These are phyloP conservation scores for Pogonocichla stellata DNA, from an alignment of 2,113 vertebrate genomes.

Conservation along the genomic window DNA sequence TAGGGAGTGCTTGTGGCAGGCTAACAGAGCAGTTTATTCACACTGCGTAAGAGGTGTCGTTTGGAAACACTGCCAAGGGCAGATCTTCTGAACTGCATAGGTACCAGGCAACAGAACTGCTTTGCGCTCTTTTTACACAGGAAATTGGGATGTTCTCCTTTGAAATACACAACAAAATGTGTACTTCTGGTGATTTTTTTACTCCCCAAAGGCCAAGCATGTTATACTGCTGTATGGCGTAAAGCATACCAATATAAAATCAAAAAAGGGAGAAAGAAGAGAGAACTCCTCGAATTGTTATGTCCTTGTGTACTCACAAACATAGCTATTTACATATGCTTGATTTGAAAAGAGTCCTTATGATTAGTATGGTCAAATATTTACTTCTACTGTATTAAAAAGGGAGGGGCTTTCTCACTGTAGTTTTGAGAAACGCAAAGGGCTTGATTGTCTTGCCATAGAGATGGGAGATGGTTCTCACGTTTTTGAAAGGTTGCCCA, in stretches of 20 bases:
- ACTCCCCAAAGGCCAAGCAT: not conserved
- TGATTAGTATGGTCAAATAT: not conserved
- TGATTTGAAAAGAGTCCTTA: slow-evolving; percentile 29
- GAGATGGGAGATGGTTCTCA: not conserved
- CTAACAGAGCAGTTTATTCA: not conserved
- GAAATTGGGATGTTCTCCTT: slow-evolving; percentile 14
- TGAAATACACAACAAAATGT: not conserved
- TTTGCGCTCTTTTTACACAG: slow-evolving; percentile 1
- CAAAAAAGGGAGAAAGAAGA: not conserved
- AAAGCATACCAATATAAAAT: not conserved
- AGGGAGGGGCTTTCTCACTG: slow-evolving; percentile 27
- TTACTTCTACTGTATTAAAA: slow-evolving; percentile 35
- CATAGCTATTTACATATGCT: not conserved
- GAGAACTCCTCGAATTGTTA: not conserved
- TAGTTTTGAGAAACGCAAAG: slow-evolving; percentile 25
- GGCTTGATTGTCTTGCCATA: not conserved
- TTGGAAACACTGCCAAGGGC: not conserved
- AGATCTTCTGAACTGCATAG: not conserved
- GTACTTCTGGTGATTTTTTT: not conserved
- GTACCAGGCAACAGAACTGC: slow-evolving; percentile 23
- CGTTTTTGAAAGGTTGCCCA: not conserved
- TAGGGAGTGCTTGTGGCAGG: not conserved
- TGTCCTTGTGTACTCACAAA: slow-evolving; percentile 38
- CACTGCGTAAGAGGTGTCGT: not conserved
- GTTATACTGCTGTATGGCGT: not conserved